Evolutionary conservation across 2,113 vertebrate species (phyloP).

Genomic region (Scomber scombrus): DNA sequence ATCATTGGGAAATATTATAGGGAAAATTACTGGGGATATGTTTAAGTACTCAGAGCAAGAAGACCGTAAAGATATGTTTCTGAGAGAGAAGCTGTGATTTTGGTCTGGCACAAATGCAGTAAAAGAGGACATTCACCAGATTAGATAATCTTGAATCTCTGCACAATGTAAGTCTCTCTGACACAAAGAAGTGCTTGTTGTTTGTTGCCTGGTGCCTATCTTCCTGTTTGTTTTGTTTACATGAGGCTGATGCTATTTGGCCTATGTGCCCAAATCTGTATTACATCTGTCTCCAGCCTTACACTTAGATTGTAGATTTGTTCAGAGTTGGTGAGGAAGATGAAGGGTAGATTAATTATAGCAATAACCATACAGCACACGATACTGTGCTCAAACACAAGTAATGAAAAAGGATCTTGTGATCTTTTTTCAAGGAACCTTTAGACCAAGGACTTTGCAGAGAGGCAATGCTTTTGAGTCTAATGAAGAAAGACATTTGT

Average conservation of each 20-base stretch:
- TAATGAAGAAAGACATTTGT: constrained; percentile 61
- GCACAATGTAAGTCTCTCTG: constrained; percentile 18
- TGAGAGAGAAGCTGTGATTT: constrained; percentile 18
- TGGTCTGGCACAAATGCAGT: constrained; percentile 38
- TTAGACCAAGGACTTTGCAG: not conserved
- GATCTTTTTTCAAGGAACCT: not conserved
- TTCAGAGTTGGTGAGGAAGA: constrained; percentile 20
- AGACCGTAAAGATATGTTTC: not conserved
- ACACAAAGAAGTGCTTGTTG: constrained; percentile 37
- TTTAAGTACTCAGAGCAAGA: not conserved
- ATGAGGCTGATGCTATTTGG: constrained; percentile 60
- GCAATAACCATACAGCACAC: not conserved
- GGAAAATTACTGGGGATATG: not conserved
- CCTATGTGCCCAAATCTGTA: constrained; percentile 10
- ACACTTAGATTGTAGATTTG: constrained; percentile 17
- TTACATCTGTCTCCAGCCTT: constrained; percentile 46
- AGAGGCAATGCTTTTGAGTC: constrained; percentile 39
- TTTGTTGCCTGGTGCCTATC: constrained; percentile 59
- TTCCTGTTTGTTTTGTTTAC: constrained; percentile 61
- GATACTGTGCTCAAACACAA: not conserved
- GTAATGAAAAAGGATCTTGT: not conserved
- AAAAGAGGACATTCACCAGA: constrained; percentile 53
- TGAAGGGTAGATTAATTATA: not conserved
- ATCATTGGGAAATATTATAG: not conserved
- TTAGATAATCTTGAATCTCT: constrained; percentile 63